A percentile compares a stretch with the other conserved stretches of the same genome.
Conservation (phyloP, 2,888 invertebrate genomes). For the Gryllus longicercus region DNA sequence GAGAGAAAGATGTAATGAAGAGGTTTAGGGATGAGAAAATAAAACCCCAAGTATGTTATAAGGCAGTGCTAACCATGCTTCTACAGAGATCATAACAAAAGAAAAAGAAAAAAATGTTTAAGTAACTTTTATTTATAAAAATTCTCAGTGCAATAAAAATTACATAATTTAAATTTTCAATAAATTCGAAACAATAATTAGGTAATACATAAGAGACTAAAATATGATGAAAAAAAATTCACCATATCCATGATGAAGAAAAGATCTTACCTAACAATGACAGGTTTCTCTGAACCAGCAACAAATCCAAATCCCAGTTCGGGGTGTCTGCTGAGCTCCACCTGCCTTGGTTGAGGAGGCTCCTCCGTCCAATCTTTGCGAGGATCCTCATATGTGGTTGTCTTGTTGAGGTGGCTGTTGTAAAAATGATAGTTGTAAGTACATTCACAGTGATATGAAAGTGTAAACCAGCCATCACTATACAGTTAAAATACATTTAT, state of each 20-base stretch:
- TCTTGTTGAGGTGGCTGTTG: constrained; percentile 74
- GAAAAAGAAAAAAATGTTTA: background rate
- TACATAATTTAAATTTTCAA: too few relatives aligned
- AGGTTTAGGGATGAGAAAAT: too few relatives aligned
- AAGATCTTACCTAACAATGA: constrained; percentile 69
- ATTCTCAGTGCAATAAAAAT: too few relatives aligned
- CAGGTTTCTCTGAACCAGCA: constrained; percentile 90
- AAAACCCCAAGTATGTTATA: too few relatives aligned
- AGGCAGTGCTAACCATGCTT: background rate
- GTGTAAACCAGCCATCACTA: too few relatives aligned
- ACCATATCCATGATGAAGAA: too few relatives aligned
- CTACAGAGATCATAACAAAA: background rate
- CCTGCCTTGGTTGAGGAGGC: constrained; percentile 74
- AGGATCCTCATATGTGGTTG: constrained; percentile 89
- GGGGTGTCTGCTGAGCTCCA: constrained; percentile 69
- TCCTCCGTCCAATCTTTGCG: constrained; percentile 60
- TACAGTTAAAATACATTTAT: background rate
- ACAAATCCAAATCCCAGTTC: constrained; percentile 91
- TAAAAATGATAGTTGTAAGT: too few relatives aligned
- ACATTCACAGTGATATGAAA: too few relatives aligned
- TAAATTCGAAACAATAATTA: too few relatives aligned
- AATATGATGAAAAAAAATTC: background rate
- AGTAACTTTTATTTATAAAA: too few relatives aligned
- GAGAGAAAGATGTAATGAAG: too few relatives aligned
- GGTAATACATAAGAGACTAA: background rate